These are phyloP conservation scores for Hippocampus comes DNA, from an alignment of 2,113 vertebrate genomes.

Conservation along the genomic window DNA sequence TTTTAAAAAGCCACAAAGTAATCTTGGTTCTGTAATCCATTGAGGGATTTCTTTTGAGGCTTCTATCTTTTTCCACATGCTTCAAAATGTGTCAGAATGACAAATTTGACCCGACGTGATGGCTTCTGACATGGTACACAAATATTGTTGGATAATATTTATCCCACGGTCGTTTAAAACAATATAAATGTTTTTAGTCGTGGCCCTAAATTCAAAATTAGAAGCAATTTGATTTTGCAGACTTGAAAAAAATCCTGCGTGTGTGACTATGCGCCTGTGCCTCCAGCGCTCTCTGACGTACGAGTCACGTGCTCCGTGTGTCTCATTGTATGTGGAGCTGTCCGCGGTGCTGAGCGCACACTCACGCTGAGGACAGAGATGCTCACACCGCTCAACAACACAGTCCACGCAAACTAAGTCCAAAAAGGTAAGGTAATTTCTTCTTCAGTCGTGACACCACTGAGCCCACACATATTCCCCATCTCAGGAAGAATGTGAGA, in stretches of 20 bases:
- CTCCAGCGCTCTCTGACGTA: conserved; percentile 59
- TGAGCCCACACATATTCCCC: not conserved
- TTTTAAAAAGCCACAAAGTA: not conserved
- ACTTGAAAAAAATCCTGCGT: conserved; percentile 18
- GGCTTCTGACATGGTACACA: not conserved
- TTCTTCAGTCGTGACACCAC: not conserved
- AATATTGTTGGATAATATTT: not conserved
- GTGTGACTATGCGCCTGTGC: not conserved
- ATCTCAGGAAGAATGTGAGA: not conserved
- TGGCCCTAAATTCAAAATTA: not conserved
- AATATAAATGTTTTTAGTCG: not conserved
- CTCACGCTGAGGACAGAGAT: conserved; percentile 42
- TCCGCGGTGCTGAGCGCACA: conserved; percentile 68
- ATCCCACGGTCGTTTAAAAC: not conserved
- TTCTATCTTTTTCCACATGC: not conserved
- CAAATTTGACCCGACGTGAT: not conserved
- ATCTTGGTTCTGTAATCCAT: not conserved
- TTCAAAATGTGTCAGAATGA: not conserved
- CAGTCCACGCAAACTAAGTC: conserved; percentile 39
- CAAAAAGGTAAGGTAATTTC: conserved; percentile 5
- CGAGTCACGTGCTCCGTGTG: conserved; percentile 62
- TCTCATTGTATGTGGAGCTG: conserved; percentile 74
- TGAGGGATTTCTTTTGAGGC: not conserved
- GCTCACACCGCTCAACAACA: conserved; percentile 37
- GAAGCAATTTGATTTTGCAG: conserved; percentile 11